A percentile compares a stretch with the other conserved stretches of the same genome.
These are phyloP conservation scores for Silvanus unidentatus DNA, from an alignment of 2,888 invertebrate genomes.

Conservation along the genomic window DNA sequence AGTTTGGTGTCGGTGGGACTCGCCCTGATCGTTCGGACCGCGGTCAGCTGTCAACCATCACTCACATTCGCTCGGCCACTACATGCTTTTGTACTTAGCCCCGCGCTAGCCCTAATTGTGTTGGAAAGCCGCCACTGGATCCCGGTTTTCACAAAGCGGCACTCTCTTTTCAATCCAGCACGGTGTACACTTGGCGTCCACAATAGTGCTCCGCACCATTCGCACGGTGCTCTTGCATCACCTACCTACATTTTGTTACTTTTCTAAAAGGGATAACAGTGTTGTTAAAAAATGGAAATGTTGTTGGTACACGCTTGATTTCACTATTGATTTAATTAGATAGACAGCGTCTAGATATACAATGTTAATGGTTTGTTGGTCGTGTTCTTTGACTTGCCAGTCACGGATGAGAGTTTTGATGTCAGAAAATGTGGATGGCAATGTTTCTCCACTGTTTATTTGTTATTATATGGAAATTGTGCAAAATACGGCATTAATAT, in stretches of 20 bases:
- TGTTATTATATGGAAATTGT: too few species aligned
- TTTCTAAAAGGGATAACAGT: slow-evolving; percentile 1
- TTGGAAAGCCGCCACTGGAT: slow-evolving; percentile 38
- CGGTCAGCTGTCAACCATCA: slow-evolving; percentile 48
- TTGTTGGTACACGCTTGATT: slow-evolving; percentile 25
- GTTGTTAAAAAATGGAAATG: slow-evolving; percentile 18
- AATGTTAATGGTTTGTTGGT: too few species aligned
- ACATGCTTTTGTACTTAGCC: slow-evolving; percentile 50
- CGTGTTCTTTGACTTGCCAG: too few species aligned
- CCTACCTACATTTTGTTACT: slow-evolving; percentile 2
- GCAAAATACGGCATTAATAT: too few species aligned
- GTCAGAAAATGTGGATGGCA: too few species aligned
- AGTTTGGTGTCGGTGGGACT: slow-evolving; percentile 6
- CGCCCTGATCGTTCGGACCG: slow-evolving; percentile 33
- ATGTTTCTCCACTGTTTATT: too few species aligned
- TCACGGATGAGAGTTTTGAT: too few species aligned
- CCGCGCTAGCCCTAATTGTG: slow-evolving; percentile 45
- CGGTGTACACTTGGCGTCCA: too few species aligned
- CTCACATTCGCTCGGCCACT: slow-evolving; percentile 45
- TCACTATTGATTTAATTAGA: slow-evolving; percentile 31
- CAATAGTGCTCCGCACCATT: too few species aligned
- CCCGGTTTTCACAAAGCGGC: too few species aligned
- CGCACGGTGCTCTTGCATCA: neutral
- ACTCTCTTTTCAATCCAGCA: too few species aligned
- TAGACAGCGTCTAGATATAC: slow-evolving; percentile 18